These are phyloP conservation scores for Lasioglossum lativentre DNA, from an alignment of 2,888 invertebrate genomes.

Conservation along the genomic window DNA sequence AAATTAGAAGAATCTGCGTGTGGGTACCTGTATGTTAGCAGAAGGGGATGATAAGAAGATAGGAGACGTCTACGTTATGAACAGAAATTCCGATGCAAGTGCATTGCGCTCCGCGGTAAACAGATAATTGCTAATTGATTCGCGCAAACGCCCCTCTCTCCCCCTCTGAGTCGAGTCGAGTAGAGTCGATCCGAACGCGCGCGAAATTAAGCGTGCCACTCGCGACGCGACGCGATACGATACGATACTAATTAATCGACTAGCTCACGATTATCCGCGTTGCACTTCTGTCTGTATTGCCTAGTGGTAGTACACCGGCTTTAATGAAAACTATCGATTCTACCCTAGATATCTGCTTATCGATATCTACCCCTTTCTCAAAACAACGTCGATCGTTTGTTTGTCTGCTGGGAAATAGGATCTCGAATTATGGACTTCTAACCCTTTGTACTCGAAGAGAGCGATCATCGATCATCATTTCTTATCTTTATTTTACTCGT, in stretches of 20 bases:
- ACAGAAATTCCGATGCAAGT: neutral
- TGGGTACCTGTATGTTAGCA: too few species aligned
- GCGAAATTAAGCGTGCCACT: constrained; percentile 60
- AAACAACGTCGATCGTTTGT: neutral
- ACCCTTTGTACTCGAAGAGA: too few species aligned
- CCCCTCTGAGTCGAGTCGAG: constrained; percentile 6
- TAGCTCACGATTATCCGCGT: constrained; percentile 44
- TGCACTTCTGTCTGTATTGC: constrained; percentile 32
- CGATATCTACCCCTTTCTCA: neutral
- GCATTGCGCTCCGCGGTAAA: constrained; percentile 32
- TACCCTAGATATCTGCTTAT: constrained; percentile 9
- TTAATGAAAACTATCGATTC: constrained; percentile 39
- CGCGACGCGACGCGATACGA: constrained; percentile 39
- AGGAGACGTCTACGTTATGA: neutral
- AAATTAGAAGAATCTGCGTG: too few species aligned
- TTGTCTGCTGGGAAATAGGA: neutral
- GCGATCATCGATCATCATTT: too few species aligned
- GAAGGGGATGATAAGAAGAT: neutral
- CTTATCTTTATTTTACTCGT: too few species aligned
- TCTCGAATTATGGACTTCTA: neutral
- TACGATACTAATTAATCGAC: constrained; percentile 60
- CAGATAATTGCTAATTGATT: constrained; percentile 60
- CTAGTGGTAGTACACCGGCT: constrained; percentile 18
- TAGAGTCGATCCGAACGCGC: constrained; percentile 14
- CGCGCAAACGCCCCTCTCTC: constrained; percentile 20